Conservation (phyloP, 2,888 invertebrate genomes). For the Dasysyrphus tricinctus region DNA sequence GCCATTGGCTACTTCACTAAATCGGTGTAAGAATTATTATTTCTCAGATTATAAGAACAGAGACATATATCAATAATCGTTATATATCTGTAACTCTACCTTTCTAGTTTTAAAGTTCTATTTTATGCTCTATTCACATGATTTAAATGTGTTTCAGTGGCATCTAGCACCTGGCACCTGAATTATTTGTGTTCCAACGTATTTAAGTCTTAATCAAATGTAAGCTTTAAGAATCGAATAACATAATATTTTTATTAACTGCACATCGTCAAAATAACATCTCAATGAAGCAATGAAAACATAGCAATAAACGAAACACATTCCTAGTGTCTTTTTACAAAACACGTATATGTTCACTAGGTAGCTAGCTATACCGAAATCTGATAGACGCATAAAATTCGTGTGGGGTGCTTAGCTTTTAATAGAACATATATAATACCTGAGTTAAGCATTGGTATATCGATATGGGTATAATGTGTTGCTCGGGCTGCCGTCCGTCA, state of each 20-base stretch:
- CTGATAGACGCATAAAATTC: slow-evolving; percentile 8
- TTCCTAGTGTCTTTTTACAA: neutral
- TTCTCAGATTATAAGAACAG: too few species aligned
- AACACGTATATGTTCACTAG: slow-evolving; percentile 10
- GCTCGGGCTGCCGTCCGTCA: slow-evolving; percentile 39
- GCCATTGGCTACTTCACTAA: too few species aligned
- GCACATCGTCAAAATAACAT: neutral
- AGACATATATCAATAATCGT: too few species aligned
- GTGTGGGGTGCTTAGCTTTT: slow-evolving; percentile 33
- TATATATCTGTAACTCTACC: too few species aligned
- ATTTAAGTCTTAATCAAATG: neutral
- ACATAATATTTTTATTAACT: neutral
- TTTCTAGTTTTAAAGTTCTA: too few species aligned
- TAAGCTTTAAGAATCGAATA: neutral
- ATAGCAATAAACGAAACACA: neutral
- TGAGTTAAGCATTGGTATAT: neutral
- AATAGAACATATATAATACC: slow-evolving; percentile 11
- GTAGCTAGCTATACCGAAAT: neutral
- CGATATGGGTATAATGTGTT: slow-evolving; percentile 11
- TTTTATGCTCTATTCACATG: too few species aligned
- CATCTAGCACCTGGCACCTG: neutral
- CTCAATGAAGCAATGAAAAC: neutral
- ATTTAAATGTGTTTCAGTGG: neutral
- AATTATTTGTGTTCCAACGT: neutral
- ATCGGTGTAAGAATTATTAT: too few species aligned